A percentile compares a stretch with the other conserved stretches of the same genome.
phyloP scores from a whole-genome alignment of 2,797 vertebrate genomes.

The Phataginus tricuspis region DNA sequence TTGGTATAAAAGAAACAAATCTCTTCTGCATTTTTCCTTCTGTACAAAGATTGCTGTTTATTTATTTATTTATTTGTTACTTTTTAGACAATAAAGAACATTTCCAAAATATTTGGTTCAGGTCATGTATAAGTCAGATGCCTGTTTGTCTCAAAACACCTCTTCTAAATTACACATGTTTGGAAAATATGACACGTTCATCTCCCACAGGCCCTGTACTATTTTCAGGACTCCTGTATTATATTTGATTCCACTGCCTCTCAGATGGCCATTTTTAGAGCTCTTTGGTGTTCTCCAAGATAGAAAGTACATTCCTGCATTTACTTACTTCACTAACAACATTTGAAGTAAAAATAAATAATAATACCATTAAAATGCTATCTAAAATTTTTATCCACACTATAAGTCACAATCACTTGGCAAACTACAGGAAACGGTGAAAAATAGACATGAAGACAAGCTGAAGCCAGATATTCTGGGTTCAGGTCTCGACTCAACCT shows the following conservation, averaged over 20 bases:
- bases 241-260: background rate
- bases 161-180: slow-evolving; percentile 40
- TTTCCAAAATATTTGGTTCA: slow-evolving; percentile 24
- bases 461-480: background rate
- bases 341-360: slow-evolving; percentile 47
- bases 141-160: slow-evolving; percentile 30
- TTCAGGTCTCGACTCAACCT: background rate
- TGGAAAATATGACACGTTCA: slow-evolving; percentile 43
- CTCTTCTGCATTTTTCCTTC: background rate
- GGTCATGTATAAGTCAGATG: slow-evolving; percentile 9
- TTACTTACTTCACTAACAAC: slow-evolving; percentile 58
- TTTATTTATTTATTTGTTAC: background rate
- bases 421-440: background rate
- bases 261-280: background rate
- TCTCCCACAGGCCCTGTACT: slow-evolving; percentile 14
- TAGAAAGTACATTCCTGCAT: background rate
- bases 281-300: background rate
- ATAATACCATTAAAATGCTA: background rate
- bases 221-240: background rate
- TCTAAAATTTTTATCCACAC: background rate
- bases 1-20: background rate
- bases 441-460: background rate
- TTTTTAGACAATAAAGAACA: slow-evolving; percentile 55
- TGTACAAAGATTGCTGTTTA: background rate
- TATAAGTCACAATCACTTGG: background rate